A percentile compares a stretch with the other conserved stretches of the same genome.
phyloP scores from a whole-genome alignment of 1,140 invertebrate genomes.

The Theocolax elegans region DNA sequence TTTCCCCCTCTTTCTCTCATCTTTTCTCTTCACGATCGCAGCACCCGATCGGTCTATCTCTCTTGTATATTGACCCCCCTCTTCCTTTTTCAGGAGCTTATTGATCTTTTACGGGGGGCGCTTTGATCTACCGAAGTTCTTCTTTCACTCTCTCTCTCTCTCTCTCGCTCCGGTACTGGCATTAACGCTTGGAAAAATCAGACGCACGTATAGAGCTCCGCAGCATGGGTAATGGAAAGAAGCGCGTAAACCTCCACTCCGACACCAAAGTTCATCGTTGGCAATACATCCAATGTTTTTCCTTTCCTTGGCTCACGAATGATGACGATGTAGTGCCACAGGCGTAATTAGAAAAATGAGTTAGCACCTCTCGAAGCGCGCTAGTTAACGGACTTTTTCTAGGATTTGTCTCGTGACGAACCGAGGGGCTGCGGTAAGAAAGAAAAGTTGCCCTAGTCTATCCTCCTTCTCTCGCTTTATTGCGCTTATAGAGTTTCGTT shows the following conservation, averaged over 20 bases:
- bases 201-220: conserved; percentile 10
- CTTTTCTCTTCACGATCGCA: conserved; percentile 19
- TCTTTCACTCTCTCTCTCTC: conserved; percentile 46
- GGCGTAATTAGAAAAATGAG: conserved; percentile 67
- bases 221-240: conserved; percentile 13
- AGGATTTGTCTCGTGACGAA: conserved; percentile 11
- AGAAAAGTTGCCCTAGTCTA: not conserved
- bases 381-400: conserved; percentile 32
- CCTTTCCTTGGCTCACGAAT: not conserved
- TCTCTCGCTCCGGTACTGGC: conserved; percentile 33
- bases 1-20: conserved; percentile 29
- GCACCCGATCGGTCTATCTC: conserved; percentile 33
- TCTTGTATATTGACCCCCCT: conserved; percentile 27
- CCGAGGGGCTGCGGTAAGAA: not conserved
- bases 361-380: conserved; percentile 48
- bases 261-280: conserved; percentile 59
- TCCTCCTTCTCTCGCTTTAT: not conserved
- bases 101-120: conserved; percentile 63
- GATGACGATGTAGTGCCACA: conserved; percentile 43
- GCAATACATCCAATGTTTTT: conserved; percentile 3
- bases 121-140: conserved; percentile 63
- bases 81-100: conserved; percentile 51
- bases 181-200: conserved; percentile 5
- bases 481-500: conserved; percentile 7
- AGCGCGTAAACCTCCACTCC: conserved; percentile 11